phyloP scores from a whole-genome alignment of 2,113 vertebrate species.

The Neotragus pygmaeus region DNA sequence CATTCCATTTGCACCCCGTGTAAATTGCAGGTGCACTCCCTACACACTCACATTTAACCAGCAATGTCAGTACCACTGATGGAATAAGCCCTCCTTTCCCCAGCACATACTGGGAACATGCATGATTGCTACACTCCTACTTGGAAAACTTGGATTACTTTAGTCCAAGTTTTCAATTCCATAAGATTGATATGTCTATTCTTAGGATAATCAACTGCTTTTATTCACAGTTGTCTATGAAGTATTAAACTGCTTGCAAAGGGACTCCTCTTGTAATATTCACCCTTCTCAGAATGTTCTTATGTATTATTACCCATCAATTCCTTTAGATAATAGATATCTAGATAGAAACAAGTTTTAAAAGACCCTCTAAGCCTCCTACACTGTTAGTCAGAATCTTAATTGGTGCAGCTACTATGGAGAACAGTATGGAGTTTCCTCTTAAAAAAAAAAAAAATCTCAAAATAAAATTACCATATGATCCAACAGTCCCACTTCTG shows the following conservation, averaged over 20 bases:
- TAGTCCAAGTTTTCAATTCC: not conserved
- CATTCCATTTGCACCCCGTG: not conserved
- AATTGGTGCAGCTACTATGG: not conserved
- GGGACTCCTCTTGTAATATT: not conserved
- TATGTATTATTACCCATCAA: not conserved
- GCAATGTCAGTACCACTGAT: not conserved
- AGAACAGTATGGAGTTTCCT: not conserved
- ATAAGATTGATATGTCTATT: not conserved
- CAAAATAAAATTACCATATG: not conserved
- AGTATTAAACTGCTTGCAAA: not conserved
- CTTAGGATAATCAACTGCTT: not conserved
- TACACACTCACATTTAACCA: not conserved
- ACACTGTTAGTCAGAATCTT: not conserved
- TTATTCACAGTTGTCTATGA: not conserved
- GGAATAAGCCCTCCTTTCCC: not conserved
- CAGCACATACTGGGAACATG: not conserved
- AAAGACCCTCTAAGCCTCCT: not conserved
- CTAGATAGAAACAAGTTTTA: not conserved
- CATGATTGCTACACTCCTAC: not conserved
- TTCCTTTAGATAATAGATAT: not conserved
- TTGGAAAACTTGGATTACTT: not conserved
- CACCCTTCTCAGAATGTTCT: not conserved
- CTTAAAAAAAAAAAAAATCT: not conserved
- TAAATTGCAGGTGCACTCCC: not conserved
- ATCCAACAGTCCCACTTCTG: not conserved